Percentiles rank a stretch among this genome's conserved stretches.
These are phyloP conservation scores for Arizona elegans DNA, from an alignment of 2,113 vertebrate species.

Conservation along the genomic window DNA sequence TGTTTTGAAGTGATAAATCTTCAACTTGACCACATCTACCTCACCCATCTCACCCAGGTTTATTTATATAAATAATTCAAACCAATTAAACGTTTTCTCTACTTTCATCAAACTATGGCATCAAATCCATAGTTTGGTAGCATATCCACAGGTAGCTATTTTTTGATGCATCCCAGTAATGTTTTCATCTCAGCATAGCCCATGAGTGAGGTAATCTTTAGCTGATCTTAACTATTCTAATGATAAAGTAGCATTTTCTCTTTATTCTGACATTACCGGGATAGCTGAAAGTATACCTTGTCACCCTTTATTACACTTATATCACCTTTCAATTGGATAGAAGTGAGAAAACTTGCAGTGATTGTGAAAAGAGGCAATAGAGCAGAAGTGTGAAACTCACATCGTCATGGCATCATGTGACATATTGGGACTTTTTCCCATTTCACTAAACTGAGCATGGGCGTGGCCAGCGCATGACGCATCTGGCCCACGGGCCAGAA, in stretches of 20 bases:
- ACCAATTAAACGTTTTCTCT: neutral
- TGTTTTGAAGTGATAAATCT: neutral
- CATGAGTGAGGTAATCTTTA: neutral
- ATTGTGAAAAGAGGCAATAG: neutral
- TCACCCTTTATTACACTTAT: neutral
- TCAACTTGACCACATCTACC: neutral
- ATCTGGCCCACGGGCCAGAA: too few relatives aligned
- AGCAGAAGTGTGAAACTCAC: neutral
- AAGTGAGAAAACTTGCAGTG: neutral
- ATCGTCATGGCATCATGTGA: too few relatives aligned
- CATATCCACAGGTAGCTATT: neutral
- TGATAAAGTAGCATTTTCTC: neutral
- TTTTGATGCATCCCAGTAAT: neutral
- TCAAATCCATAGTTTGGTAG: neutral
- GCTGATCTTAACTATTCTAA: neutral
- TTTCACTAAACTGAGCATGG: too few relatives aligned
- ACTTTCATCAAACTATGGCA: neutral
- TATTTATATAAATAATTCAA: neutral
- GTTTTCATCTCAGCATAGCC: neutral
- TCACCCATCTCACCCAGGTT: neutral
- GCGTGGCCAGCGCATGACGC: too few relatives aligned
- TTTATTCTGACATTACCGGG: neutral
- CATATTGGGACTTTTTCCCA: too few relatives aligned
- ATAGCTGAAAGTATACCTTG: neutral
- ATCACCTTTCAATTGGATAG: neutral